Evolutionary conservation across 2,113 vertebrate species (phyloP).

Genomic region (Antennarius striatus): DNA sequence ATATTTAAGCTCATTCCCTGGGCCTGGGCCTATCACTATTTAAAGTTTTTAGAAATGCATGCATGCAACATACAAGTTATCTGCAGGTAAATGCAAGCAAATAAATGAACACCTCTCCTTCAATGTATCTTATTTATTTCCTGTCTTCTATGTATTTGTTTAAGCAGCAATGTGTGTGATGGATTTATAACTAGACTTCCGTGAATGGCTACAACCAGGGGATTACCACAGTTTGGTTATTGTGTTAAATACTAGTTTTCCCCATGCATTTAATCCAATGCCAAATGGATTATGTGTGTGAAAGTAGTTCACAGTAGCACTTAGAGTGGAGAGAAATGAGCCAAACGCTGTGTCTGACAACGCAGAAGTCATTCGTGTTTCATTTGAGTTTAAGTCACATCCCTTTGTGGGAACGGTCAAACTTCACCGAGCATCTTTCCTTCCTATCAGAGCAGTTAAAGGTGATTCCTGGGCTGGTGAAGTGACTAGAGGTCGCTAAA

Average conservation of each 20-base stretch:
- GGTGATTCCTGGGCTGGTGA: neutral
- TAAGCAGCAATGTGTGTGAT: slow-evolving; percentile 3
- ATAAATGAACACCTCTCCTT: no score
- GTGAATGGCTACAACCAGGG: neutral
- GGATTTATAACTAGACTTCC: slow-evolving; percentile 2
- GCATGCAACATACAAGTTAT: no score
- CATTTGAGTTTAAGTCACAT: neutral
- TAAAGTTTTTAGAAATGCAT: no score
- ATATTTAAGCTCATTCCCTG: no score
- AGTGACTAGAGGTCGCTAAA: no score
- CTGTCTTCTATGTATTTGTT: neutral
- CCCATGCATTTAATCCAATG: slow-evolving; percentile 20
- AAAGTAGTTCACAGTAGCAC: slow-evolving; percentile 7
- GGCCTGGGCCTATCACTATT: no score
- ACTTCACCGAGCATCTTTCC: neutral
- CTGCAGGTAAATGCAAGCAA: no score
- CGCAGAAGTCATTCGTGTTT: neutral
- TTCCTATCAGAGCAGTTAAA: neutral
- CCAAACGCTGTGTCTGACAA: neutral
- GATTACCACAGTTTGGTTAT: slow-evolving; percentile 35
- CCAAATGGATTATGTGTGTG: slow-evolving; percentile 7
- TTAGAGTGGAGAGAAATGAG: neutral
- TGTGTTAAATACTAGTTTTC: slow-evolving; percentile 10
- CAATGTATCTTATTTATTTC: neutral
- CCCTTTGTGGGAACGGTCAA: neutral